A percentile compares a stretch with the other conserved stretches of the same genome.
Evolutionary conservation across 1,140 invertebrate species (phyloP).

Genomic region (Aphaenogaster rudis): DNA sequence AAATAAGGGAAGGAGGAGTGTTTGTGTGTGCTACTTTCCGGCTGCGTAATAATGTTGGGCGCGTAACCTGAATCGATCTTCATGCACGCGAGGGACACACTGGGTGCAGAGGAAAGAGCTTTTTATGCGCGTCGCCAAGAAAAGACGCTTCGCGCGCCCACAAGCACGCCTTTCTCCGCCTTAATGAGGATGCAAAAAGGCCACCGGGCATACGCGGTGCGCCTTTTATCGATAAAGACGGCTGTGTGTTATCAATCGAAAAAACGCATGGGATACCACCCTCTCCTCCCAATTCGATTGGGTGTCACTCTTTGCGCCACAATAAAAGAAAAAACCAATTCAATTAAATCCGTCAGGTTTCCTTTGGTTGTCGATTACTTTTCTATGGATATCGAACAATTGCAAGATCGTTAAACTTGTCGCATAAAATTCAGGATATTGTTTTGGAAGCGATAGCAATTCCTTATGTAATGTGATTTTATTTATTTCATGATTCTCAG

Average conservation of each 20-base stretch:
- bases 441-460: not conserved
- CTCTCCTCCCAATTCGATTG: not conserved
- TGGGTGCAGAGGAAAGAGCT: slow-evolving; percentile 44
- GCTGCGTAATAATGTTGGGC: slow-evolving; percentile 45
- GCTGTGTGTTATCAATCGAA: slow-evolving; percentile 51
- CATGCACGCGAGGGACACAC: slow-evolving; percentile 22
- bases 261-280: slow-evolving; percentile 18
- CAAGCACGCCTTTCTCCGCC: slow-evolving; percentile 49
- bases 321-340: not conserved
- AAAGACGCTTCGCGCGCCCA: slow-evolving; percentile 60
- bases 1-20: not conserved
- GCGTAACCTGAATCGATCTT: slow-evolving; percentile 53
- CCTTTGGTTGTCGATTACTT: not conserved
- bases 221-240: slow-evolving; percentile 52
- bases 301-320: not conserved
- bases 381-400: not conserved
- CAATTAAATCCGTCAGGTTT: not conserved
- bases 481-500: too few relatives aligned
- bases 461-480: too few relatives aligned
- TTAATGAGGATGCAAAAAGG: slow-evolving; percentile 59
- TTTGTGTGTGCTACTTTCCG: slow-evolving; percentile 54
- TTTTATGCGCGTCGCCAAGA: slow-evolving; percentile 65
- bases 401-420: not conserved
- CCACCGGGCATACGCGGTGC: slow-evolving; percentile 29
- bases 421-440: not conserved